phyloP scores from a whole-genome alignment of 2,888 invertebrate species.

The Noctuana brunneofusca region DNA sequence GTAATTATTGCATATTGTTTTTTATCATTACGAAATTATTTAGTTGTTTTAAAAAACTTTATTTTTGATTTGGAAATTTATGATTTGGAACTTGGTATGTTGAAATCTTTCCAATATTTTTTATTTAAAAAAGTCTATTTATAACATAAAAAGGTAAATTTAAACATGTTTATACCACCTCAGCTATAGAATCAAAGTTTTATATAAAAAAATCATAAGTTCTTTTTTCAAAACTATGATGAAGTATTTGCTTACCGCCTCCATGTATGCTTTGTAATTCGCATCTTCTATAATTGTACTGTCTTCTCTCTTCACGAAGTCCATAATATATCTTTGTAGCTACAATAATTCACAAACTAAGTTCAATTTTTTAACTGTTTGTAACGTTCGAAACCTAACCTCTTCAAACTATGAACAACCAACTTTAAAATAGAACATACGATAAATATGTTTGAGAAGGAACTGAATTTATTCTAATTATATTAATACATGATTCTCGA shows the following conservation, averaged over 20 bases:
- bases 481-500: constrained; percentile 47
- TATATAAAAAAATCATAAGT: too few species aligned
- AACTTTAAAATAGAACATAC: constrained; percentile 46
- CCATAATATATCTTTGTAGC: constrained; percentile 55
- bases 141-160: too few species aligned
- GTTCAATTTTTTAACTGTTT: constrained; percentile 23
- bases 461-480: constrained; percentile 43
- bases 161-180: too few species aligned
- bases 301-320: constrained; percentile 76
- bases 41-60: too few species aligned
- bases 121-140: too few species aligned
- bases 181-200: too few species aligned
- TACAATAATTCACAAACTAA: constrained; percentile 7
- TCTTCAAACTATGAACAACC: constrained; percentile 49
- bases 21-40: too few species aligned
- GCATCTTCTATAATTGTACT: constrained; percentile 67
- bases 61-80: too few species aligned
- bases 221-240: not conserved
- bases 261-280: constrained; percentile 67
- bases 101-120: too few species aligned
- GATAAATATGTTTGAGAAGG: constrained; percentile 43
- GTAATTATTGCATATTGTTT: too few species aligned
- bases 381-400: constrained; percentile 63
- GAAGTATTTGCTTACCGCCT: constrained; percentile 60
- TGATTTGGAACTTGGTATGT: too few species aligned